Evolutionary conservation across 2,113 vertebrate genomes (phyloP).

Genomic region (Lagopus muta): DNA sequence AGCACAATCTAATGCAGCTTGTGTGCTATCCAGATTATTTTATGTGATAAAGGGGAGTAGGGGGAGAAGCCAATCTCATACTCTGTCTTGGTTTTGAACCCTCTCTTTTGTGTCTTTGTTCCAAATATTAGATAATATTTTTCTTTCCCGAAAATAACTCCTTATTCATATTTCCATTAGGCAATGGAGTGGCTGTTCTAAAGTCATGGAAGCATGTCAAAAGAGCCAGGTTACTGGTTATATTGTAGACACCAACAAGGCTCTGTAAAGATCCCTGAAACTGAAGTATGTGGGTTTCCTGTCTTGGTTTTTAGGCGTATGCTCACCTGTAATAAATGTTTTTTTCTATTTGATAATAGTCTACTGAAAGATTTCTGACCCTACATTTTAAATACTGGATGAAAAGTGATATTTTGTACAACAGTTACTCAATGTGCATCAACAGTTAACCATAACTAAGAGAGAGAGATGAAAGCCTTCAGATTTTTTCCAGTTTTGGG

Average conservation of each 20-base stretch:
- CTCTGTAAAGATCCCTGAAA: background rate
- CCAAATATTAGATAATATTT: background rate
- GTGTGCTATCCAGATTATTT: background rate
- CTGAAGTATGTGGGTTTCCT: background rate
- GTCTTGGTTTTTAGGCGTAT: background rate
- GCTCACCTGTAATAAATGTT: background rate
- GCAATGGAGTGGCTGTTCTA: background rate
- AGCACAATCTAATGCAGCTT: background rate
- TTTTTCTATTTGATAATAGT: background rate
- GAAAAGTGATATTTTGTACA: background rate
- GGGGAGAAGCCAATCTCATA: fast-evolving
- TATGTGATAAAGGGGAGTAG: background rate
- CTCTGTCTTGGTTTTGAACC: background rate
- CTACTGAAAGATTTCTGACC: background rate
- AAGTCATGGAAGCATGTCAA: fast-evolving
- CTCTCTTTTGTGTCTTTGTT: background rate
- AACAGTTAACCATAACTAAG: background rate
- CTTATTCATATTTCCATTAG: background rate
- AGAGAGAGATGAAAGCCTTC: background rate
- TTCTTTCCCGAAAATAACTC: background rate
- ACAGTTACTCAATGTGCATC: fast-evolving
- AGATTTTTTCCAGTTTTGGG: background rate
- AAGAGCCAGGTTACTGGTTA: fast-evolving
- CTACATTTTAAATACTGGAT: background rate
- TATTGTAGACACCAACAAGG: fast-evolving